These are phyloP conservation scores for Benthosema pterotum DNA, from an alignment of 2,797 vertebrate species.

Conservation along the genomic window DNA sequence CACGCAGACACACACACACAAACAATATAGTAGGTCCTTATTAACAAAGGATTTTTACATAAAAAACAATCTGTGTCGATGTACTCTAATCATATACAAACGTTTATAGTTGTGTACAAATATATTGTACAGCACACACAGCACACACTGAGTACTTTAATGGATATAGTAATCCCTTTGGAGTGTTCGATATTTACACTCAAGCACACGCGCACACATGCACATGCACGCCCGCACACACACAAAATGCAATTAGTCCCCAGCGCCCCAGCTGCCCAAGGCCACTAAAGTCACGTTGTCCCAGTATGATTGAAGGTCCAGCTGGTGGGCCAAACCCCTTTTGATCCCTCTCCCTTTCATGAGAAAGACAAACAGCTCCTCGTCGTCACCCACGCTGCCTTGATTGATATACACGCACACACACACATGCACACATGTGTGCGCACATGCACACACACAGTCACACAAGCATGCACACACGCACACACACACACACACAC, in stretches of 20 bases:
- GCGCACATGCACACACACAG: conserved; percentile 21
- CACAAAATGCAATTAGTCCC: conserved; percentile 37
- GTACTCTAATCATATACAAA: no score
- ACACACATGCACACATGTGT: conserved; percentile 13
- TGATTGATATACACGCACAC: conserved; percentile 65
- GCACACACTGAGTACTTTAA: no score
- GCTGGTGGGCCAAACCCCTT: conserved; percentile 70
- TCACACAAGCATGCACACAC: conserved; percentile 39
- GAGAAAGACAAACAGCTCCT: conserved; percentile 78
- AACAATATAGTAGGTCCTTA: not conserved
- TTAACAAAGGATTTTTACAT: no score
- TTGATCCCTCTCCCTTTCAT: conserved; percentile 77
- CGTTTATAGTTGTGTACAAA: no score
- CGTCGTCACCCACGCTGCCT: conserved; percentile 64
- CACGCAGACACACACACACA: no score
- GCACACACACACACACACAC: conserved; percentile 41
- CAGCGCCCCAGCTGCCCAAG: conserved; percentile 70
- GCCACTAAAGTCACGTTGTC: conserved; percentile 70
- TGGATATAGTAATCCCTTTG: no score
- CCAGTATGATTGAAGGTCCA: conserved; percentile 75
- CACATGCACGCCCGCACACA: not conserved
- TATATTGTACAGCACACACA: no score
- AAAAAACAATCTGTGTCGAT: no score
- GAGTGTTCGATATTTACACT: not conserved
- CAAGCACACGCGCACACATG: not conserved